Conservation (phyloP, 2,113 vertebrate genomes). For the Caretta caretta region DNA sequence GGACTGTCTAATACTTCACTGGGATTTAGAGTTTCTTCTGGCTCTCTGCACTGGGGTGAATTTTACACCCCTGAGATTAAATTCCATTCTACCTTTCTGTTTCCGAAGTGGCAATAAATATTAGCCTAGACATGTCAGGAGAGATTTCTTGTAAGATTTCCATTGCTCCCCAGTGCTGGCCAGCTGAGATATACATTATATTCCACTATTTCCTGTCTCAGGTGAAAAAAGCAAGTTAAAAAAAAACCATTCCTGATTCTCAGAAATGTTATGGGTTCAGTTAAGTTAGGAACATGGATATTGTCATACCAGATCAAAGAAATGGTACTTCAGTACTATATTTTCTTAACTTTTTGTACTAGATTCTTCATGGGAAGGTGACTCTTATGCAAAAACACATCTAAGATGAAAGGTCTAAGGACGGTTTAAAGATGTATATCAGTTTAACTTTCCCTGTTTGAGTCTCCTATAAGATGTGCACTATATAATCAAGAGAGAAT, state of each 20-base stretch:
- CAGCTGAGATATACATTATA: neutral
- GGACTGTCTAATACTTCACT: neutral
- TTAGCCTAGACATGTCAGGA: neutral
- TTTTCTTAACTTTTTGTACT: neutral
- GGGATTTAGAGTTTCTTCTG: neutral
- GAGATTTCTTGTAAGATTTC: neutral
- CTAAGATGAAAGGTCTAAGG: neutral
- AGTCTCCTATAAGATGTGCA: neutral
- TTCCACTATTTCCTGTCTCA: neutral
- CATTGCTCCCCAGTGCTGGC: neutral
- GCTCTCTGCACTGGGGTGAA: neutral
- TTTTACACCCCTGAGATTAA: neutral
- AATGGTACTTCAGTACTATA: neutral
- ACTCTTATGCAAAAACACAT: rapidly evolving
- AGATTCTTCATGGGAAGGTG: neutral
- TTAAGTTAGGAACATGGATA: neutral
- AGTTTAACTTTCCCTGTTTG: neutral
- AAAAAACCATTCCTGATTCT: neutral
- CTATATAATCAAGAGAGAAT: neutral
- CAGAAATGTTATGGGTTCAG: neutral
- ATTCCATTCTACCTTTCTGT: rapidly evolving
- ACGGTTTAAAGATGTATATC: neutral
- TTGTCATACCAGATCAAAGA: neutral
- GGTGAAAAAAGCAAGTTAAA: neutral
- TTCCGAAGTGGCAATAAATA: neutral